A percentile compares a stretch with the other conserved stretches of the same genome.
These are phyloP conservation scores for Drosophila gunungcola DNA, from an alignment of 1,140 invertebrate species.

Conservation along the genomic window DNA sequence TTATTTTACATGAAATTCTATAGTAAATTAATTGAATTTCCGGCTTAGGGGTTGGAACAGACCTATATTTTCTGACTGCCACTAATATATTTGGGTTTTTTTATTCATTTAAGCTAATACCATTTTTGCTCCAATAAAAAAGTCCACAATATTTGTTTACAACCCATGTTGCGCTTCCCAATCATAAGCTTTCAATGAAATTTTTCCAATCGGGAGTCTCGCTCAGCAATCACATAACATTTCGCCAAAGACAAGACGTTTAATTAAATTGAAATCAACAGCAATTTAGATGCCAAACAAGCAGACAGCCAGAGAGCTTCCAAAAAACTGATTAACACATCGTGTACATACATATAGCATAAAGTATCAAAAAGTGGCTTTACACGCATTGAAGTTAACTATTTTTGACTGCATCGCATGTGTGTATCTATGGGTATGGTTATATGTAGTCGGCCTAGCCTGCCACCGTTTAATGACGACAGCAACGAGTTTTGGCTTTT, in stretches of 20 bases:
- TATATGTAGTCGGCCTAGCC: conserved; percentile 8
- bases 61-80: not conserved
- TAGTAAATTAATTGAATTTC: not conserved
- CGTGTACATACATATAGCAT: conserved; percentile 31
- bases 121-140: too few relatives aligned
- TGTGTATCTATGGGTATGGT: conserved; percentile 5
- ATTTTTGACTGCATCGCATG: conserved; percentile 48
- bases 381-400: conserved; percentile 50
- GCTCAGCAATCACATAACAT: conserved; percentile 23
- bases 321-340: conserved; percentile 76
- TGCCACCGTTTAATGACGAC: conserved; percentile 70
- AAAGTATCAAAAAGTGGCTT: conserved; percentile 22
- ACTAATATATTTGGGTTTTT: not conserved
- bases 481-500: conserved; percentile 68
- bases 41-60: not conserved
- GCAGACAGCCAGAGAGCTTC: conserved; percentile 29
- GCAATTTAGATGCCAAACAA: conserved; percentile 65
- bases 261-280: conserved; percentile 82
- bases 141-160: too few relatives aligned
- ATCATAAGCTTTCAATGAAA: conserved; percentile 18
- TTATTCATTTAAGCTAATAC: too few relatives aligned
- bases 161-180: conserved; percentile 5
- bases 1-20: not conserved
- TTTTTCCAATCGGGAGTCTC: conserved; percentile 11
- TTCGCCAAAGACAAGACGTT: conserved; percentile 46